These are phyloP conservation scores for Chaenocephalus aceratus DNA, from an alignment of 2,113 vertebrate genomes.

Conservation along the genomic window DNA sequence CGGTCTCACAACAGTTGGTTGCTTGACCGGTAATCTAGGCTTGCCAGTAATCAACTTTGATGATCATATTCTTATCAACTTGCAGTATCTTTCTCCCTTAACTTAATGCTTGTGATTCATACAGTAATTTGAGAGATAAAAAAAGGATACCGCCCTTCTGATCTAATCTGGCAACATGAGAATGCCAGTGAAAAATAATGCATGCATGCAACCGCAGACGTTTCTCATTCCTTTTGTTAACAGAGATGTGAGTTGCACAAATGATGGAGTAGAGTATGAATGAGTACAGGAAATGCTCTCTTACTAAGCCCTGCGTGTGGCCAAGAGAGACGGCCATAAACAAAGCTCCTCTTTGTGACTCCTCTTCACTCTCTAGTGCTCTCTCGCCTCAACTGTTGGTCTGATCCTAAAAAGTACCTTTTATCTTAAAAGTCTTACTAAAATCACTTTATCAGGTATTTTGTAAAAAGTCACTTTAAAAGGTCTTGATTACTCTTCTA, in stretches of 20 bases:
- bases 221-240: constrained; percentile 65
- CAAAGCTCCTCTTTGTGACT: constrained; percentile 81
- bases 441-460: not conserved
- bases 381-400: constrained; percentile 25
- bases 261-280: constrained; percentile 70
- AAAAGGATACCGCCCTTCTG: constrained; percentile 7
- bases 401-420: constrained; percentile 52
- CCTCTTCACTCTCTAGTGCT: constrained; percentile 53
- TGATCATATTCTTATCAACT: not conserved
- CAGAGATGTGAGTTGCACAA: constrained; percentile 74
- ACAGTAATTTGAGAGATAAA: constrained; percentile 19
- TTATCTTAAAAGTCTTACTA: constrained; percentile 57
- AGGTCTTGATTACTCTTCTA: not conserved
- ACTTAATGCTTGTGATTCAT: constrained; percentile 17
- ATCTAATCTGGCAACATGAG: constrained; percentile 50
- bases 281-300: constrained; percentile 84
- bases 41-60: not conserved
- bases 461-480: not conserved
- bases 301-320: constrained; percentile 80
- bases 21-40: not conserved
- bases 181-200: constrained; percentile 46
- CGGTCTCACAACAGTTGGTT: not conserved
- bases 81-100: not conserved
- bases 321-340: constrained; percentile 80
- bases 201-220: constrained; percentile 34